Base-by-base conservation (phyloP, 2,797 vertebrate species). In the Manis pentadactyla region DNA sequence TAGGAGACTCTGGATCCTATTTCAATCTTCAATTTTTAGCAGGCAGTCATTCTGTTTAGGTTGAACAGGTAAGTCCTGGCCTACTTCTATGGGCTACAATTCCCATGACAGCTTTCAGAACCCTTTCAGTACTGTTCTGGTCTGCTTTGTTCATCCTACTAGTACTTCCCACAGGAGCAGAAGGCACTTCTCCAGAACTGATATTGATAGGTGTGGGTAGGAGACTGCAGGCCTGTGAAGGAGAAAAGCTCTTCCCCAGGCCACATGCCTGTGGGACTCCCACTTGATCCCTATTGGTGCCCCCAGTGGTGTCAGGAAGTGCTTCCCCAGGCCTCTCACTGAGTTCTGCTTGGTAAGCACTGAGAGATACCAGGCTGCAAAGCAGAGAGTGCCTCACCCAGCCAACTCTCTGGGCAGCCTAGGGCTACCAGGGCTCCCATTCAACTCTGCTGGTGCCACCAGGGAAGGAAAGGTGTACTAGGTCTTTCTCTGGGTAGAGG, bases 51-150 rank as follows among this genome's bases (percentile, higher is more conserved):
- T 94, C 42, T 88, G 37, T 93, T 87, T 85, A 95, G 42, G 10
- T 73, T 96, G 83, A 86, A 59, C 23, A 21, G 18, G 4, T 75
- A 89, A 74, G 15, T 82, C 34, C 23, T 86, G 87, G 18, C 78
- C 66, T 95, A 77, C 25, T 91, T 91, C 39, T 90, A 77, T 83
- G 64, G 74, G 17, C 37, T 90, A 11, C 79, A 42, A 14, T 57
- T 95, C 73, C 93, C 75, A 12, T 83, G 64, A 83, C 25, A 34
- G 34, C 92, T 94, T 95, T 53, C 59, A 89, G 15, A 82, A 37
- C 18, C 79, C 17, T 83, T 78, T 7, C 25, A 92, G 12, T 63
- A 55, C 25, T 89, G 34, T 59, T 82, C 18, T 91, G 46, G 6
- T 71, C 18, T 92, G 53, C 64, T 89, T 73, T 89, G 17, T 74